These are phyloP conservation scores for Pelochelys cantorii DNA, from an alignment of 2,797 vertebrate genomes.

Conservation along the genomic window DNA sequence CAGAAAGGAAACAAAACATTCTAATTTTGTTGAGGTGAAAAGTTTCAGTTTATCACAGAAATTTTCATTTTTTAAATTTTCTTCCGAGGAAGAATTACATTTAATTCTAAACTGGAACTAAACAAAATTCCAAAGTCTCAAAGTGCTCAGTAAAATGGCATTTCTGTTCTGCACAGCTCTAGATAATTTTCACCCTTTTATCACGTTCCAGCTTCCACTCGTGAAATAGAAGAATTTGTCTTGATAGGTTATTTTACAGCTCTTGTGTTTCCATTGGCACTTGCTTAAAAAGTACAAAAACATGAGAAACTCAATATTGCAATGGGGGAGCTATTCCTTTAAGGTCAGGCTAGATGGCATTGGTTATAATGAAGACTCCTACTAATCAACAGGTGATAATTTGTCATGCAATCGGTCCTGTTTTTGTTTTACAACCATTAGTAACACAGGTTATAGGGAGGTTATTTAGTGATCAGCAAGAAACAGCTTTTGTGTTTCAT, in stretches of 20 bases:
- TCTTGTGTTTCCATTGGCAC: background rate
- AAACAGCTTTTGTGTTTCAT: slow-evolving; percentile 16
- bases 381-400: slow-evolving; percentile 16
- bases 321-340: background rate
- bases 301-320: background rate
- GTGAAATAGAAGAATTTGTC: background rate
- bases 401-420: slow-evolving; percentile 26
- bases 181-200: background rate
- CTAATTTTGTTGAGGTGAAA: background rate
- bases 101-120: background rate
- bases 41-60: background rate
- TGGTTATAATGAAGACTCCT: background rate
- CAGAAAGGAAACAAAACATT: background rate
- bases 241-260: background rate
- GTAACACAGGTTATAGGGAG: background rate
- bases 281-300: background rate
- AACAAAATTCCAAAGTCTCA: background rate
- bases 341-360: slow-evolving; percentile 24
- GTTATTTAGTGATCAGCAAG: slow-evolving; percentile 30
- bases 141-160: background rate
- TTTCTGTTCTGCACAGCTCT: background rate
- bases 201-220: background rate
- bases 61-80: background rate
- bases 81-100: background rate
- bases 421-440: slow-evolving; percentile 37